Evolutionary conservation across 2,113 vertebrate genomes (phyloP).

Genomic region (Ramphastos sulfuratus): DNA sequence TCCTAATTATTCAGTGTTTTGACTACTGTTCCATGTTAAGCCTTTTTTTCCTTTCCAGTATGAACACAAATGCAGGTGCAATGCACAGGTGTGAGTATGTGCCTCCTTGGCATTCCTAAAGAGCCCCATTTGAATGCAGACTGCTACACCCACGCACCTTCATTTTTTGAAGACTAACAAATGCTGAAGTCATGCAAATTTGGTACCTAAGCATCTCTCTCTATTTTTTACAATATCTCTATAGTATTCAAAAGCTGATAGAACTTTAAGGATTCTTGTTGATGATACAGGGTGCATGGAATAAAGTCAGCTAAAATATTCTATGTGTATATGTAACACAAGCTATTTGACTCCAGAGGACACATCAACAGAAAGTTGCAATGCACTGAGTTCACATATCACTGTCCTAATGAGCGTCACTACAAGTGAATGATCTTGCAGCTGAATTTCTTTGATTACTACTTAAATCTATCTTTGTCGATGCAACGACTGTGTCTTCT

Average conservation of each 20-base stretch:
- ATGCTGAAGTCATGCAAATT: not conserved
- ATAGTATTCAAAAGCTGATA: not conserved
- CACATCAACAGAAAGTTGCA: not conserved
- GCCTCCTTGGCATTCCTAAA: not conserved
- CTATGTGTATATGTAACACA: not conserved
- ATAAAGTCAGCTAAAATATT: not conserved
- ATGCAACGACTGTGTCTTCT: not conserved
- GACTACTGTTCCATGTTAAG: not conserved
- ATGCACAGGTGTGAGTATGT: not conserved
- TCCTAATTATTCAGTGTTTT: constrained; percentile 15
- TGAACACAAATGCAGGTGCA: not conserved
- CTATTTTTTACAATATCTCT: not conserved
- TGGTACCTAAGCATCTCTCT: not conserved
- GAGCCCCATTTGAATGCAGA: not conserved
- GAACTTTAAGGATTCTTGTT: not conserved
- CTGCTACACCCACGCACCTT: not conserved
- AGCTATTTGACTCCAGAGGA: not conserved
- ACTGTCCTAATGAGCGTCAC: not conserved
- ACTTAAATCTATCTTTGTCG: not conserved
- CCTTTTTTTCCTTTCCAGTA: not conserved
- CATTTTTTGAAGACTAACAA: not conserved
- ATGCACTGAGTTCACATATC: not conserved
- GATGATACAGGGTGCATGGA: not conserved
- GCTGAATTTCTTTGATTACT: not conserved
- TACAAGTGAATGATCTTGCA: not conserved